phyloP scores from a whole-genome alignment of 2,113 vertebrate species.

The Pithys albifrons region DNA sequence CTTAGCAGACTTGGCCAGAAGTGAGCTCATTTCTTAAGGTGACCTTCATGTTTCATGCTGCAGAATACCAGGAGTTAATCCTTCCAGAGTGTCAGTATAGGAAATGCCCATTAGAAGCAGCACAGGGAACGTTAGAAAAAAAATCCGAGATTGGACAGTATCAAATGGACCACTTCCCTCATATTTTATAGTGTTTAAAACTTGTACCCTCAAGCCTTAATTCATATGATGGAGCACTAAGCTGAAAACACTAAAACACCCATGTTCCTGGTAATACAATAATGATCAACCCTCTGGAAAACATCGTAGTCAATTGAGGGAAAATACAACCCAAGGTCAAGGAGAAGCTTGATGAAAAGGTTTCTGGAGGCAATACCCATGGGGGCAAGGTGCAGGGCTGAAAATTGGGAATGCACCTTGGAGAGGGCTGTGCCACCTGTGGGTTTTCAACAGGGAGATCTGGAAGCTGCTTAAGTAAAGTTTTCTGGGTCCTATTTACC shows the following conservation, averaged over 20 bases:
- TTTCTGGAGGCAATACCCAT: background rate
- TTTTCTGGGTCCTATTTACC: background rate
- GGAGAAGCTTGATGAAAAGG: background rate
- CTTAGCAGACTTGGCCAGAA: background rate
- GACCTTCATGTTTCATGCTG: background rate
- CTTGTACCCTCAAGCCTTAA: background rate
- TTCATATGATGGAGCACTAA: background rate
- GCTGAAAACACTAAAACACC: background rate
- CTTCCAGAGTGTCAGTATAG: background rate
- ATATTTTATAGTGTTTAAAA: background rate
- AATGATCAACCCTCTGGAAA: background rate
- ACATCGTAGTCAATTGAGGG: background rate
- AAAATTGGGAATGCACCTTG: background rate
- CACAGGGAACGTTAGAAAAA: accelerated
- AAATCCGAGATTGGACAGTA: background rate
- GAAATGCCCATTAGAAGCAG: background rate
- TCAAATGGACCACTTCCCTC: background rate
- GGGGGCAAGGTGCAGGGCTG: background rate
- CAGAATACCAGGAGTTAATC: background rate
- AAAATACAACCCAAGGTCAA: background rate
- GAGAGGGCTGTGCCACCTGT: background rate
- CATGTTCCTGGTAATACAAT: background rate
- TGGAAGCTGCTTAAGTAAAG: background rate
- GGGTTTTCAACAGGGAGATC: background rate
- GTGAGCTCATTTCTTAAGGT: constrained; percentile 48